Conservation (phyloP, 2,888 invertebrate genomes). For the Drosophila mercatorum region DNA sequence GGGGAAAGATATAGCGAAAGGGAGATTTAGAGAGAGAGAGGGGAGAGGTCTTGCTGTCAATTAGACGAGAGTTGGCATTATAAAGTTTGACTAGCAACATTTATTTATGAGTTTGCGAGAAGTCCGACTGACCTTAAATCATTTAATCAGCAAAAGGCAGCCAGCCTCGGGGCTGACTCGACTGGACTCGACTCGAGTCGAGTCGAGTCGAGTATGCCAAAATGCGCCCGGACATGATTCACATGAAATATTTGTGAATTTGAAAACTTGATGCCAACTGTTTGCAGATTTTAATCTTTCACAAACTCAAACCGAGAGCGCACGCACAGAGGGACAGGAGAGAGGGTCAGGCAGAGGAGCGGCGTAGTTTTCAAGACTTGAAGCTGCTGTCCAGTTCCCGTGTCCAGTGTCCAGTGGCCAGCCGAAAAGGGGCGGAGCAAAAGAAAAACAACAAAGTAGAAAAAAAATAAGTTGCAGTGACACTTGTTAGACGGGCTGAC, state of each 20-base stretch:
- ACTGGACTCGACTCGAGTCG: background rate
- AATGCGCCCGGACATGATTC: constrained; percentile 37
- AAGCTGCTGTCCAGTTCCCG: constrained; percentile 47
- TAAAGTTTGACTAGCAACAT: constrained; percentile 30
- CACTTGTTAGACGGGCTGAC: constrained; percentile 80
- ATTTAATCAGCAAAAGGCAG: constrained; percentile 66
- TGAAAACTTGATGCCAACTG: constrained; percentile 79
- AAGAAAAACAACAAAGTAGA: constrained; percentile 23
- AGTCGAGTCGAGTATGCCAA: constrained; percentile 25
- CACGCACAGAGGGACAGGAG: constrained; percentile 31
- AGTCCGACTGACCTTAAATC: constrained; percentile 73
- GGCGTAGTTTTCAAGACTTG: constrained; percentile 17
- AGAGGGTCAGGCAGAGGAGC: background rate
- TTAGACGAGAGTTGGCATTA: constrained; percentile 18
- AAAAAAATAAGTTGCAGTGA: constrained; percentile 72
- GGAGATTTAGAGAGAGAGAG: too few relatives aligned
- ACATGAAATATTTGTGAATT: constrained; percentile 73
- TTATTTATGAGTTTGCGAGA: constrained; percentile 44
- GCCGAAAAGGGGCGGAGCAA: constrained; percentile 19
- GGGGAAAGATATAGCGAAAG: background rate
- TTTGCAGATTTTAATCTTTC: constrained; percentile 81
- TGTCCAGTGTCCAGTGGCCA: constrained; percentile 39
- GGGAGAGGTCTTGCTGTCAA: constrained; percentile 8
- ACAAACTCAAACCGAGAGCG: constrained; percentile 61
- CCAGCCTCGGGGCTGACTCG: constrained; percentile 33